These are phyloP conservation scores for Ceriagrion tenellum DNA, from an alignment of 2,888 invertebrate species.

Conservation along the genomic window DNA sequence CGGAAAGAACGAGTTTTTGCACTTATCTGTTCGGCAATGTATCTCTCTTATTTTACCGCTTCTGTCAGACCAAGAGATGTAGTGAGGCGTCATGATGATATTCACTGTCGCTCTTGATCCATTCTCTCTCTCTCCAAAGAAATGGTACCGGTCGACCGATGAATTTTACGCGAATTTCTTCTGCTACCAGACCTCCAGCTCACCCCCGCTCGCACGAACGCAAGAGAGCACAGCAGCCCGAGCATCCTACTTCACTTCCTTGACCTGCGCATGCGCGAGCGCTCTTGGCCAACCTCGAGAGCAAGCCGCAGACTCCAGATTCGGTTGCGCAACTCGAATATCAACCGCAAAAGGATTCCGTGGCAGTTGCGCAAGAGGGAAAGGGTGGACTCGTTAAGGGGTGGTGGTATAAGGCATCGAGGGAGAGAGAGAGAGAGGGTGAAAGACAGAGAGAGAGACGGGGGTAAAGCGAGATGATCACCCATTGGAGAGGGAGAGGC, in stretches of 20 bases:
- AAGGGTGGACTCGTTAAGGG: conserved; percentile 26
- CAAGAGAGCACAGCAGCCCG: background rate
- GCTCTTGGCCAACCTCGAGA: background rate
- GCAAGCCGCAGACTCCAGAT: conserved; percentile 29
- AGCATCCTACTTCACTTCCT: background rate
- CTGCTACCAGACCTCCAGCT: background rate
- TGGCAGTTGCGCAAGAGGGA: conserved; percentile 34
- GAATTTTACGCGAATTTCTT: no score
- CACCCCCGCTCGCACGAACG: background rate
- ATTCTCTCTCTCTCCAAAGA: no score
- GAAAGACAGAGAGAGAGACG: background rate
- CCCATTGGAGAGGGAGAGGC: background rate
- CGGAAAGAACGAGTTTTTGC: no score
- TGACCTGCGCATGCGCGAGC: background rate
- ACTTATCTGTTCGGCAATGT: no score
- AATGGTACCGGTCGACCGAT: no score
- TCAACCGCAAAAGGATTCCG: conserved; percentile 39
- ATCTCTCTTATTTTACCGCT: no score
- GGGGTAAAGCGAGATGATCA: background rate
- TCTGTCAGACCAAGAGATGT: no score
- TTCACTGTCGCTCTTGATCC: no score
- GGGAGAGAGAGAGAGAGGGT: background rate
- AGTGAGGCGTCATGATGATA: no score
- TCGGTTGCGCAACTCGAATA: background rate
- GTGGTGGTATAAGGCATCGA: background rate